phyloP scores from a whole-genome alignment of 2,888 invertebrate genomes.

The Drosophila limbata region DNA sequence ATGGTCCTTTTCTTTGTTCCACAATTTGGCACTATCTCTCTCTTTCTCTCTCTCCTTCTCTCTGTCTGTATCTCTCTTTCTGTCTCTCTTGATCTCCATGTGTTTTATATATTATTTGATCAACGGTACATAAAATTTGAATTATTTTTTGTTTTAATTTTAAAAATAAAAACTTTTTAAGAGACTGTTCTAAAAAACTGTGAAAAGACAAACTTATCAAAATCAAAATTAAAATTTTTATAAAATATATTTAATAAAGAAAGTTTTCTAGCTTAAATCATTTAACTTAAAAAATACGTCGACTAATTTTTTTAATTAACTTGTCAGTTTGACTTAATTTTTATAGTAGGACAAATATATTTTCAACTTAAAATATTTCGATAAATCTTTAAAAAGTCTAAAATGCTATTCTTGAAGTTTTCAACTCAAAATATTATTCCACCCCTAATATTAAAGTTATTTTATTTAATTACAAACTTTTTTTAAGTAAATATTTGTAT shows the following conservation, averaged over 20 bases:
- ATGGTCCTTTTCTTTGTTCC: constrained; percentile 14
- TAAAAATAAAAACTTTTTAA: neutral
- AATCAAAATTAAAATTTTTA: too few species aligned
- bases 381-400: neutral
- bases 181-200: neutral
- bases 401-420: neutral
- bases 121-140: constrained; percentile 4
- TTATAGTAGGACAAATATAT: too few species aligned
- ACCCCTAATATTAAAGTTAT: neutral
- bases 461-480: neutral
- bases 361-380: neutral
- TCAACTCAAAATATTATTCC: neutral
- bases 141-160: neutral
- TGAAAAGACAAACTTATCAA: too few species aligned
- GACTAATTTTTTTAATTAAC: too few species aligned
- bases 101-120: constrained; percentile 16
- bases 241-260: too few species aligned
- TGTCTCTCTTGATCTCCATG: constrained; percentile 26
- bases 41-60: constrained; percentile 22
- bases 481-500: neutral
- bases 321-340: too few species aligned
- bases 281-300: too few species aligned
- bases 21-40: constrained; percentile 15
- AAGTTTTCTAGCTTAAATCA: too few species aligned
- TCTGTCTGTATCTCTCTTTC: constrained; percentile 13